Evolutionary conservation across 2,113 vertebrate genomes (phyloP).

Genomic region (Turdus rufiventris): DNA sequence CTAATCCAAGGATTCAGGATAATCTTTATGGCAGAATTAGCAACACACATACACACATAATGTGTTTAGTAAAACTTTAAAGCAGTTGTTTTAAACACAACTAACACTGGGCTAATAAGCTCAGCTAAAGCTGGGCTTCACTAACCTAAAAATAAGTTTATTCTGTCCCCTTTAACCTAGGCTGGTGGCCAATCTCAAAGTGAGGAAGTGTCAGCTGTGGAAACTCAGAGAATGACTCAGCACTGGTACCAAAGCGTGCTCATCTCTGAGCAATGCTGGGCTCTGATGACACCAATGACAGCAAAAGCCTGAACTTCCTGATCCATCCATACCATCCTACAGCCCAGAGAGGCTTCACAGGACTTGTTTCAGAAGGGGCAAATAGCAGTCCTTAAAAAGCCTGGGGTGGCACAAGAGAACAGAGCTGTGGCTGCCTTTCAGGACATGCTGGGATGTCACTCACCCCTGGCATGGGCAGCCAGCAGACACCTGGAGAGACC

Average conservation of each 20-base stretch:
- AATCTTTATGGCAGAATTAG: neutral
- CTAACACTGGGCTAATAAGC: neutral
- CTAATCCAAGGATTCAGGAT: neutral
- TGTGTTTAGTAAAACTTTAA: neutral
- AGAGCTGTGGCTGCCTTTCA: neutral
- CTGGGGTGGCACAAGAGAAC: neutral
- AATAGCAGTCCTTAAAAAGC: neutral
- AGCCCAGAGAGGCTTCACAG: neutral
- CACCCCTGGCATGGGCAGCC: fast-evolving
- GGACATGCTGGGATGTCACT: neutral
- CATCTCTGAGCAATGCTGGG: neutral
- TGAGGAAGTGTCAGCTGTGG: neutral
- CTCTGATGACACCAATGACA: neutral
- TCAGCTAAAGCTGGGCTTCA: neutral
- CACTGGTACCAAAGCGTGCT: neutral
- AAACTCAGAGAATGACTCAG: neutral
- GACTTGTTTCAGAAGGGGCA: neutral
- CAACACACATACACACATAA: neutral
- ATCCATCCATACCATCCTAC: neutral
- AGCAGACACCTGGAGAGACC: neutral
- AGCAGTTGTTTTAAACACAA: neutral
- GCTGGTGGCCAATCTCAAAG: neutral
- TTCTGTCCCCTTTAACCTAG: neutral
- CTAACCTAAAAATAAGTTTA: neutral
- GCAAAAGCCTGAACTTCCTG: neutral